These are phyloP conservation scores for Coelopa frigida DNA, from an alignment of 1,140 invertebrate species.

Conservation along the genomic window DNA sequence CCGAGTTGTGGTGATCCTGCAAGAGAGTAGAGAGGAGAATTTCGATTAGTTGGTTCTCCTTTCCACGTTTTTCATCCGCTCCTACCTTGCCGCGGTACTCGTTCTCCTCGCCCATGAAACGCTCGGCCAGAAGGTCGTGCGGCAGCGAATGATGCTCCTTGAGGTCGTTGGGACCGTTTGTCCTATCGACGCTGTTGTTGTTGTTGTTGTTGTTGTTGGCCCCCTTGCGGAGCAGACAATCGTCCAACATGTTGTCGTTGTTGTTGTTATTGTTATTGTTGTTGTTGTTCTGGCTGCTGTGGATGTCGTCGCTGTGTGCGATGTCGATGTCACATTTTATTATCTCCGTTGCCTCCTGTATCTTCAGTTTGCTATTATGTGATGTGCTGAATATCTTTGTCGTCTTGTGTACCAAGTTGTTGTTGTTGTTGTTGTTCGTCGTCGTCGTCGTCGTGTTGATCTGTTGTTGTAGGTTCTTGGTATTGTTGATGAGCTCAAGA, in stretches of 20 bases:
- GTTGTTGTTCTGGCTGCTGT: conserved; percentile 14
- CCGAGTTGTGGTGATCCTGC: conserved; percentile 35
- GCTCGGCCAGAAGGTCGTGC: neutral
- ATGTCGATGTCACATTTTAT: conserved; percentile 9
- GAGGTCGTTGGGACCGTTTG: conserved; percentile 22
- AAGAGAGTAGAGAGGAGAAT: no score
- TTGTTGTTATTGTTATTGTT: no score
- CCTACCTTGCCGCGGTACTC: no score
- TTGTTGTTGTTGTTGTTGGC: conserved; percentile 11
- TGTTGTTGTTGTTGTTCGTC: conserved; percentile 11
- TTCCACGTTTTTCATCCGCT: no score
- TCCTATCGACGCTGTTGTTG: conserved; percentile 14
- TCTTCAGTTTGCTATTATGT: conserved; percentile 1
- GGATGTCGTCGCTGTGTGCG: conserved; percentile 16
- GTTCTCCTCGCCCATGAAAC: no score
- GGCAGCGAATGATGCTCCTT: neutral
- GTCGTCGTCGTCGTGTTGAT: conserved; percentile 25
- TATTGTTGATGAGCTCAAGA: conserved; percentile 43
- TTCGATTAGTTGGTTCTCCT: no score
- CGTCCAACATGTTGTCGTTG: no score
- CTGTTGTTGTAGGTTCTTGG: conserved; percentile 34
- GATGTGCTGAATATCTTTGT: conserved; percentile 17
- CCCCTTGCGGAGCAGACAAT: no score
- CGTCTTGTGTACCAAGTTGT: no score
- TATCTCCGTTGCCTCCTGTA: no score